Percentiles rank a stretch among this genome's conserved stretches.
These are phyloP conservation scores for Thaumetopoea pityocampa DNA, from an alignment of 1,140 invertebrate species.

Conservation along the genomic window DNA sequence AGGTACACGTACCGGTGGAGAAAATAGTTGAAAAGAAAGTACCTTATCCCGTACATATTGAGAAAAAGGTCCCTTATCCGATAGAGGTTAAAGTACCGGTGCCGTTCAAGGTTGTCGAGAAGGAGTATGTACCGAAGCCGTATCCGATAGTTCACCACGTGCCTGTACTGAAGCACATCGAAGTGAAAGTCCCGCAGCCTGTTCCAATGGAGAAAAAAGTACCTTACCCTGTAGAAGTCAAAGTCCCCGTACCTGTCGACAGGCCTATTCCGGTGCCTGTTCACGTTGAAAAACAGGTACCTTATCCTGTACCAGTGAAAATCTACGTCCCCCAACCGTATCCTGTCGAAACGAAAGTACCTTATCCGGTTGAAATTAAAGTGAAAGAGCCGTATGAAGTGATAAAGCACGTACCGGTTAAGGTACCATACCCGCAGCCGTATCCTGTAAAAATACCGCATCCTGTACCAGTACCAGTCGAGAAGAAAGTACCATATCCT, in stretches of 20 bases:
- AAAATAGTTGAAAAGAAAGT: conserved; percentile 81
- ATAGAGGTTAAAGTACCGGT: conserved; percentile 78
- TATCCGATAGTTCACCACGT: conserved; percentile 77
- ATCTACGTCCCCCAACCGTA: conserved; percentile 76
- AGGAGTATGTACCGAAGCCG: conserved; percentile 75
- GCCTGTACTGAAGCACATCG: conserved; percentile 65
- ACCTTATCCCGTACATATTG: conserved; percentile 78
- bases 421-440: conserved; percentile 71
- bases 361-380: conserved; percentile 76
- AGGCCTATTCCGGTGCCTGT: conserved; percentile 70
- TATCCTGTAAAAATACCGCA: conserved; percentile 69
- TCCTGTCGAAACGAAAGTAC: conserved; percentile 75
- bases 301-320: conserved; percentile 70
- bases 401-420: conserved; percentile 73
- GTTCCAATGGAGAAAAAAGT: conserved; percentile 77
- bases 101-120: conserved; percentile 71
- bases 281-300: conserved; percentile 74
- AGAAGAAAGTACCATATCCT: conserved; percentile 76
- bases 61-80: conserved; percentile 80
- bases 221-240: conserved; percentile 56
- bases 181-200: conserved; percentile 73
- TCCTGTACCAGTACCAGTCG: conserved; percentile 71
- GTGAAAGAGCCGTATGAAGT: conserved; percentile 77
- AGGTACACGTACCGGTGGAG: conserved; percentile 79
- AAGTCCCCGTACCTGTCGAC: conserved; percentile 72